Evolutionary conservation across 2,888 invertebrate genomes (phyloP), one percentile per base, ranked within the genome.

Genomic region (Caenorhabditis imperialis): DNA sequence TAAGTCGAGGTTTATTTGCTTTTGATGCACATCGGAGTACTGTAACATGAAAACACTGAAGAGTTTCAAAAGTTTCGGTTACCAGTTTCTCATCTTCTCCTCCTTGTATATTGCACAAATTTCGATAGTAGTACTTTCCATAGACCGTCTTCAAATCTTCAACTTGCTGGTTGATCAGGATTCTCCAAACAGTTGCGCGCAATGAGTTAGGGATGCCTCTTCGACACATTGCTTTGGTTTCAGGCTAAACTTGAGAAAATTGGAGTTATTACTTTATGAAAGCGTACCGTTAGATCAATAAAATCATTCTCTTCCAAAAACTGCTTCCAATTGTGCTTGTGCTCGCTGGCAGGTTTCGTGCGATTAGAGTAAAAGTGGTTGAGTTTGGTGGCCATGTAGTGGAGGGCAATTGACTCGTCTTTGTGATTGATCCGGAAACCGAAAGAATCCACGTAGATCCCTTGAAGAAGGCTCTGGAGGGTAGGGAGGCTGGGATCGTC

Each of bases 1-100:
- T 18, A 91, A 84, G 80, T 91, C 91, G 40, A 91, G 85, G 27
- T 89, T 89, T 51, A 91, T 90, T 86, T 91, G 91, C 81, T 90
- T 90, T 76, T 90, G 87, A 81, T 90, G 90, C 18, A 87, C 86
- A 8, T 58, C 47, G 10, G 58, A 58, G 20, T 58, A 58, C 58
- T 58, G 30, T 30, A 30, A 30, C 30, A 30, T 7, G 10, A n/a
- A n/a, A n/a, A n/a, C n/a, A n/a, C 18, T 23, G 7, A 35, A 25
- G 25, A 10, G 37, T 27, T 40, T 42, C 25, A 18, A 54, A 30
- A 30, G 10, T 7, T 7, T 30, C 8, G 45, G 84, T 80, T 81
- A 90, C 90, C 76, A 89, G 88, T 45, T 89, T 88, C 69, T 90
- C 90, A 38, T 88, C 88, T 8, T 89, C 84, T 8, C 83, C 85